Evolutionary conservation across 2,797 vertebrate genomes (phyloP).

Genomic region (Pteronotus mesoamericanus): DNA sequence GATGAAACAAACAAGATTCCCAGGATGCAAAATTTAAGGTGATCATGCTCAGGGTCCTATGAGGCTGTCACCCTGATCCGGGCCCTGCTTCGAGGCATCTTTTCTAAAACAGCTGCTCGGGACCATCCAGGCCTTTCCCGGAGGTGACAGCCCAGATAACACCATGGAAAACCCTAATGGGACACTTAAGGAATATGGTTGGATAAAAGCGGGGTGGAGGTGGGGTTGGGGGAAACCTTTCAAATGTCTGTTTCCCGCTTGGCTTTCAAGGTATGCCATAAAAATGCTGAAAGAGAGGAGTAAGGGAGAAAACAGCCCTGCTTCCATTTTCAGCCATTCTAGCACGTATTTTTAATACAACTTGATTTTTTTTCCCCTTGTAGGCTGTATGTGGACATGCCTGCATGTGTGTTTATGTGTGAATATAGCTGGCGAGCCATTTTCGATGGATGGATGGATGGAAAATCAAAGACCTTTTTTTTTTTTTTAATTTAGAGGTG

Average conservation of each 20-base stretch:
- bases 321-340: not conserved
- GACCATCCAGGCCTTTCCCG: not conserved
- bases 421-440: slow-evolving; percentile 60
- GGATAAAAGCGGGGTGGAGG: not conserved
- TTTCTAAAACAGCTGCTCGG: not conserved
- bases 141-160: not conserved
- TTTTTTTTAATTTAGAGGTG: slow-evolving; percentile 66
- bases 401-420: too few relatives aligned
- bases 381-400: not conserved
- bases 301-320: not conserved
- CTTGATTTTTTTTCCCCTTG: slow-evolving; percentile 57
- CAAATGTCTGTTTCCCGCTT: slow-evolving; percentile 2
- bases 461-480: slow-evolving; percentile 67
- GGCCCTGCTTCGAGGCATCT: not conserved
- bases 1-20: not conserved
- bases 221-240: not conserved
- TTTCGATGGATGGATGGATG: slow-evolving; percentile 74
- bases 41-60: fast-evolving
- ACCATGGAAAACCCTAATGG: not conserved
- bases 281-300: not conserved
- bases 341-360: slow-evolving; percentile 43
- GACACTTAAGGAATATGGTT: slow-evolving; percentile 28
- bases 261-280: not conserved
- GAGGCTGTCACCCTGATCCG: not conserved
- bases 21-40: not conserved